These are phyloP conservation scores for Rachycentron canadum DNA, from an alignment of 2,797 vertebrate species.

Conservation along the genomic window DNA sequence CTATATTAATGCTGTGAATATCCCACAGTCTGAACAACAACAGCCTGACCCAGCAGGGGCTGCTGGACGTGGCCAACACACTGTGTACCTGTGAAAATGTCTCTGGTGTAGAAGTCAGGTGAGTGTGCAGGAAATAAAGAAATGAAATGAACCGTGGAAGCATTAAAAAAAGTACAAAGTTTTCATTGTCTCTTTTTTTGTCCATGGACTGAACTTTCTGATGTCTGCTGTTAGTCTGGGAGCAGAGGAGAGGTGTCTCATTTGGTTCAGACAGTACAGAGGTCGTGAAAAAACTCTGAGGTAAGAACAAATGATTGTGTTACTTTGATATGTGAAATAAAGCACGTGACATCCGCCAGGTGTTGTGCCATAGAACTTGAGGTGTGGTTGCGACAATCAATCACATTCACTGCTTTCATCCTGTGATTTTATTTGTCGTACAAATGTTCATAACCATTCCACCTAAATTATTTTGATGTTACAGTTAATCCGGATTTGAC, in stretches of 20 bases:
- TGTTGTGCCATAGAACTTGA: too few species aligned
- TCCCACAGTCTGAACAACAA: constrained; percentile 87
- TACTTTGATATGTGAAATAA: neutral
- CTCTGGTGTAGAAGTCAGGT: constrained; percentile 85
- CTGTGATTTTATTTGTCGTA: too few species aligned
- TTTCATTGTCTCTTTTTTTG: neutral
- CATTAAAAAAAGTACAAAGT: neutral
- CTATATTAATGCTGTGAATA: too few species aligned
- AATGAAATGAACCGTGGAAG: neutral
- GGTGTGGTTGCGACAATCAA: too few species aligned
- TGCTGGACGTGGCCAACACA: constrained; percentile 78
- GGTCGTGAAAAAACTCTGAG: constrained; percentile 82
- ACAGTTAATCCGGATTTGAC: neutral
- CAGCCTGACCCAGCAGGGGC: constrained; percentile 83
- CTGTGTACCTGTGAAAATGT: constrained; percentile 74
- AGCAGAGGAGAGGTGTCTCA: constrained; percentile 78
- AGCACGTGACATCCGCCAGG: too few species aligned
- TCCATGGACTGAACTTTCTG: neutral
- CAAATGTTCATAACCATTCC: too few species aligned
- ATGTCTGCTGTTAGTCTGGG: constrained; percentile 81
- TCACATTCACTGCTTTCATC: too few species aligned
- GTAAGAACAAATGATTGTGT: constrained; percentile 68
- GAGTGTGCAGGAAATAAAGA: constrained; percentile 11
- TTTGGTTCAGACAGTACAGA: constrained; percentile 77
- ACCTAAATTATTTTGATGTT: too few species aligned